Evolutionary conservation across 1,140 invertebrate species (phyloP).

Genomic region (Maconellicoccus hirsutus): DNA sequence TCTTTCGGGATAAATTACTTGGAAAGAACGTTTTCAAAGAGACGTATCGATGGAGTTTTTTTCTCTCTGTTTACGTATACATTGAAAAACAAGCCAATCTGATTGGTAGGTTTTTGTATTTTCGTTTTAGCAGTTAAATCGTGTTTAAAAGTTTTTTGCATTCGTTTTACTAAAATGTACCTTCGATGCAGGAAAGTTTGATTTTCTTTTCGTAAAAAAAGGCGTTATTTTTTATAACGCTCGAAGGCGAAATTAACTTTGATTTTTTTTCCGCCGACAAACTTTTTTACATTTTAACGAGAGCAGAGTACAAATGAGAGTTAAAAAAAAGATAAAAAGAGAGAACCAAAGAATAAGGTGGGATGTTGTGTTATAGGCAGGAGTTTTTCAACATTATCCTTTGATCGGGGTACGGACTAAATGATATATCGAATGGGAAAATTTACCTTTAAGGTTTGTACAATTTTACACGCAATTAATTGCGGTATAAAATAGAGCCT

Average conservation of each 20-base stretch:
- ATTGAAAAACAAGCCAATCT: not conserved
- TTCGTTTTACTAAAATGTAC: no score
- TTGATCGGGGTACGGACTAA: not conserved
- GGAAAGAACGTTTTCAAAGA: not conserved
- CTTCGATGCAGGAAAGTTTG: no score
- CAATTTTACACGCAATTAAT: conserved; percentile 5
- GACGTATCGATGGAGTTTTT: not conserved
- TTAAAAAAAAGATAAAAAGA: no score
- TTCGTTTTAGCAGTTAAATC: not conserved
- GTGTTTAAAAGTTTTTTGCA: no score
- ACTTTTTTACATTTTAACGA: no score
- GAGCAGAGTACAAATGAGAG: no score
- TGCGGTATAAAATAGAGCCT: not conserved
- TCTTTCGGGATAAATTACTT: not conserved
- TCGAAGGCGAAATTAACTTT: not conserved
- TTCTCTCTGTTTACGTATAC: not conserved
- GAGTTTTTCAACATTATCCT: not conserved
- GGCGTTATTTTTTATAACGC: not conserved
- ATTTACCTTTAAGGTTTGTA: not conserved
- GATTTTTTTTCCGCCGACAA: not conserved
- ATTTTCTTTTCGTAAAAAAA: no score
- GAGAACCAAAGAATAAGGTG: not conserved
- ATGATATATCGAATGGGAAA: conserved; percentile 3
- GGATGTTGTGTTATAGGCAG: not conserved
- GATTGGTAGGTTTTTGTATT: not conserved